Evolutionary conservation across 64 coral and sea anemone genomes (phyloP).

Genomic region (Trachythela sp.): DNA sequence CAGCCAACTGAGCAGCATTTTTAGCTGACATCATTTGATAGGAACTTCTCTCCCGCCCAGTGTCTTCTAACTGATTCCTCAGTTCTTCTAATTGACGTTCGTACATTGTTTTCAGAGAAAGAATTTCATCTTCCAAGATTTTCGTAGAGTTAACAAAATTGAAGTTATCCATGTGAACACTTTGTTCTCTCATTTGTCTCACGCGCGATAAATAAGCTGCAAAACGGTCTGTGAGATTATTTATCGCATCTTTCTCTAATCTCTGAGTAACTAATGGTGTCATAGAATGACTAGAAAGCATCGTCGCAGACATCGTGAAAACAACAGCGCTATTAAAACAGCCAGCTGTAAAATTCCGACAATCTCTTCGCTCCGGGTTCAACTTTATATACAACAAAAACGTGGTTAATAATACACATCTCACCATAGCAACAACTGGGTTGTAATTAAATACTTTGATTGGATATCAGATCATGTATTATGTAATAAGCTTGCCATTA

Average conservation of each 20-base stretch:
- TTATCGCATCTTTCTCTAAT: constrained; percentile 78
- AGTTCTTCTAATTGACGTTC: constrained; percentile 84
- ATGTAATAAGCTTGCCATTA: no score
- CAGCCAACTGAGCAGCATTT: constrained; percentile 66
- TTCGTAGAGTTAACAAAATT: constrained; percentile 92
- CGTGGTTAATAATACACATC: background rate
- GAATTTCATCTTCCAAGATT: constrained; percentile 87
- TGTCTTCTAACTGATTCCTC: constrained; percentile 76
- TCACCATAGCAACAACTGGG: background rate
- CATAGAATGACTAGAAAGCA: constrained; percentile 44
- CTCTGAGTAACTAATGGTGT: constrained; percentile 63
- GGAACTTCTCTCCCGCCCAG: constrained; percentile 73
- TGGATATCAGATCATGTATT: background rate
- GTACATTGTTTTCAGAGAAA: constrained; percentile 82
- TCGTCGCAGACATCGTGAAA: background rate
- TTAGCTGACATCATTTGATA: constrained; percentile 84
- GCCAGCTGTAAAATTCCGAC: background rate
- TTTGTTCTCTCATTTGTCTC: constrained; percentile 94
- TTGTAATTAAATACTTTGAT: background rate
- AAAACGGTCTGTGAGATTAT: constrained; percentile 94
- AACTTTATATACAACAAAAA: background rate
- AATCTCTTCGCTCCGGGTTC: background rate
- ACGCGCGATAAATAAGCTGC: constrained; percentile 87
- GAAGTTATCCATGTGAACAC: constrained; percentile 70
- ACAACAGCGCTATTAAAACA: background rate